Conservation (phyloP, 2,888 invertebrate genomes). For the Meiosimyza decipiens region DNA sequence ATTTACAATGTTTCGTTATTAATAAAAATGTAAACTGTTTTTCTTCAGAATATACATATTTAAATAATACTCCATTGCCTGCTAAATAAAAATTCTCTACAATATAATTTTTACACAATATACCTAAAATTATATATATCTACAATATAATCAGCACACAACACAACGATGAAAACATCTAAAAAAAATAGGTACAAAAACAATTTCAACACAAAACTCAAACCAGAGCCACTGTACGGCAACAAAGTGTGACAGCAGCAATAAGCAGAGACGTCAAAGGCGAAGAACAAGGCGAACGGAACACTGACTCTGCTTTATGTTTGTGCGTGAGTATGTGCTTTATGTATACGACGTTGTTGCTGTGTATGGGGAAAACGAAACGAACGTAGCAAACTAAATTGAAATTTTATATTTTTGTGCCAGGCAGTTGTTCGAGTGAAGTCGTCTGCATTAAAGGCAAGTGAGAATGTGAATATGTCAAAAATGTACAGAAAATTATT, state of each 20-base stretch:
- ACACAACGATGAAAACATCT: constrained; percentile 19
- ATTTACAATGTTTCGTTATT: background rate
- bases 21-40: background rate
- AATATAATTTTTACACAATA: constrained; percentile 29
- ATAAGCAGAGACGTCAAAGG: too few species aligned
- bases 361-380: constrained; percentile 26
- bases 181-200: constrained; percentile 21
- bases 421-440: constrained; percentile 25
- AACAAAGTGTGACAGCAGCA: constrained; percentile 11
- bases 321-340: constrained; percentile 17
- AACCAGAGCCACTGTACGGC: background rate
- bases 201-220: constrained; percentile 19
- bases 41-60: background rate
- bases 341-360: background rate
- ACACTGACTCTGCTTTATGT: constrained; percentile 1
- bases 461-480: background rate
- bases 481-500: constrained; percentile 6
- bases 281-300: constrained; percentile 13
- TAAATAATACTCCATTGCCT: background rate
- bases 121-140: constrained; percentile 28
- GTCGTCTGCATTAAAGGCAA: constrained; percentile 19
- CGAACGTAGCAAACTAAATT: constrained; percentile 10
- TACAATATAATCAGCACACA: constrained; percentile 3
- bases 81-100: constrained; percentile 28
- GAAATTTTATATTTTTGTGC: constrained; percentile 23